Base-by-base conservation (phyloP, 1,140 invertebrate species). In the Heterodera schachtii region DNA sequence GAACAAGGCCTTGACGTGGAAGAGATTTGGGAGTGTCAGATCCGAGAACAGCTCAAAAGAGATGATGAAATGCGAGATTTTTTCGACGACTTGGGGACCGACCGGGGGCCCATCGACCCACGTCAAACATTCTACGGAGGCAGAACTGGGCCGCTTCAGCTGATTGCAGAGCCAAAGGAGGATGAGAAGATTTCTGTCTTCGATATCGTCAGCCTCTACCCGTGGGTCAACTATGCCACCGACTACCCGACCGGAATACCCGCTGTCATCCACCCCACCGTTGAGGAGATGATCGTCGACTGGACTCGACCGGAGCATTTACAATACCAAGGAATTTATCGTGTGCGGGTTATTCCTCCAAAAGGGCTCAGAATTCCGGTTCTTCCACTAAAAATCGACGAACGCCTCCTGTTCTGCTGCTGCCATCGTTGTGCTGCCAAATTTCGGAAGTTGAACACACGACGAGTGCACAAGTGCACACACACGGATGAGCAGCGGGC, bases 401-500 rank as follows among this genome's bases (percentile, higher is more conserved):
- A 69, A 8, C 6, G 67, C 7, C 67, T 69, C 7, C 41, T 69
- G 6, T 69, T 69, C 41, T 31, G 8, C n/a, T 43, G n/a, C 41
- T 69, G 67, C 16, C 67, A 69, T 69, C 67, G 67, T 2, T 69
- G 67, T 43, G 67, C 67, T 9, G 67, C 67, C 7, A 7, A 7
- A 9, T 69, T 69, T 43, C n/a, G 41, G 19, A 43, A 69, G n/a
- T n/a, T 43, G n/a, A n/a, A n/a, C 67, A 69, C 67, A 16, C n/a
- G 67, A 19, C n/a, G 67, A 9, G 67, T 19, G 6, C 67, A 69
- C 16, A 69, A 69, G 1, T 69, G 67, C 16, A 1, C 67, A 9
- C 67, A 69, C 16, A 69, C 67, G 19, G 67, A 69, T 16, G 7
- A n/a, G n/a, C 67, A 69, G 41, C 67, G 67, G n/a, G 67, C 67